phyloP scores from a whole-genome alignment of 2,113 vertebrate genomes.

The Capreolus pygargus region DNA sequence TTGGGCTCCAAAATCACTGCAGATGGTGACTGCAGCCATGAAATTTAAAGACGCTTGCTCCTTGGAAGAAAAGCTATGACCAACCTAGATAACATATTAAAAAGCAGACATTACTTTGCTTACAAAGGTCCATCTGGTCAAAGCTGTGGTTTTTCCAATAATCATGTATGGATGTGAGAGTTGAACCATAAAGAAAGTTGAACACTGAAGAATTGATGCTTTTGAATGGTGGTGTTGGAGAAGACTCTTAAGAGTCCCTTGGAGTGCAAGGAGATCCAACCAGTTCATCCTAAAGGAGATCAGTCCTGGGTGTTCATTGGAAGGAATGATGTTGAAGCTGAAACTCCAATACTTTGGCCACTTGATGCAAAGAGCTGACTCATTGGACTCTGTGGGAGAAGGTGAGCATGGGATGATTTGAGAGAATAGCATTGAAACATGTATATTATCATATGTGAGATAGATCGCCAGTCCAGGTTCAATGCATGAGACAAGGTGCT shows the following conservation, averaged over 20 bases:
- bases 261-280: neutral
- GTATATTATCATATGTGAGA: neutral
- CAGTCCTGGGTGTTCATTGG: neutral
- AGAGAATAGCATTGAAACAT: neutral
- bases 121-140: neutral
- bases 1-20: neutral
- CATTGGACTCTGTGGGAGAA: neutral
- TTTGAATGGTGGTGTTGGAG: neutral
- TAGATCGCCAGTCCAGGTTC: fast-evolving
- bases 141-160: neutral
- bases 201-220: neutral
- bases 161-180: neutral
- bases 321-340: too few species aligned
- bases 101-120: neutral
- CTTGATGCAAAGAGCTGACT: too few species aligned
- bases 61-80: neutral
- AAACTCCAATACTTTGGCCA: too few species aligned
- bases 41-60: neutral
- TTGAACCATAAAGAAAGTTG: neutral
- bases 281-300: neutral
- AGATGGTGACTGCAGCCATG: neutral
- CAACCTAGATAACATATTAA: neutral
- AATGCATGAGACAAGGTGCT: neutral
- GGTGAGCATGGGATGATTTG: neutral
- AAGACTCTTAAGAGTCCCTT: neutral